These are phyloP conservation scores for Lithobates pipiens DNA, from an alignment of 2,797 vertebrate species.

Conservation along the genomic window DNA sequence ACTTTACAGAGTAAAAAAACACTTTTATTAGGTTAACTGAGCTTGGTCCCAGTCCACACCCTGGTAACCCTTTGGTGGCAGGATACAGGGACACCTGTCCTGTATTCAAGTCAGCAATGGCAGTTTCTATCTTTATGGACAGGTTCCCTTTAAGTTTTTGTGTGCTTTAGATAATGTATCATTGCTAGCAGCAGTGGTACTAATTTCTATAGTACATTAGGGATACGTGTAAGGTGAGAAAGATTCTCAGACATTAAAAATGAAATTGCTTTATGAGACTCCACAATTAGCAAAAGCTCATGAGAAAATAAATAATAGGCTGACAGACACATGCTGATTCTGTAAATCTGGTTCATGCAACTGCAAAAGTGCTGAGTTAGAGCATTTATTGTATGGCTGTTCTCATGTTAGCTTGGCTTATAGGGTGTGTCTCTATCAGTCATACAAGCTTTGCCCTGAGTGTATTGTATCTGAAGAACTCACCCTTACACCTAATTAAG, in stretches of 20 bases:
- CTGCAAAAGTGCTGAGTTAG: constrained; percentile 50
- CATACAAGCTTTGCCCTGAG: constrained; percentile 47
- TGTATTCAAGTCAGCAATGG: too few relatives aligned
- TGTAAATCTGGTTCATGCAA: constrained; percentile 32
- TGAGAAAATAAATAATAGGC: constrained; percentile 32
- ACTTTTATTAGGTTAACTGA: too few relatives aligned
- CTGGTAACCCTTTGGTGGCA: too few relatives aligned
- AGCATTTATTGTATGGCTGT: constrained; percentile 52
- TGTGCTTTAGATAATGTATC: too few relatives aligned
- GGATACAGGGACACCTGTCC: too few relatives aligned
- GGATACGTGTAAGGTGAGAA: background rate
- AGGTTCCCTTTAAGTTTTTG: too few relatives aligned
- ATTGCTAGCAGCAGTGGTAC: too few relatives aligned
- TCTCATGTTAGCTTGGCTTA: constrained; percentile 48
- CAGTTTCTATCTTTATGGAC: too few relatives aligned
- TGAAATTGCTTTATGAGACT: background rate
- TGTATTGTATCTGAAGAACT: constrained; percentile 21
- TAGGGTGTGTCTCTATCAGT: constrained; percentile 48
- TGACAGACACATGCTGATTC: constrained; percentile 33
- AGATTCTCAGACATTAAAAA: background rate
- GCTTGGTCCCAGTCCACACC: too few relatives aligned
- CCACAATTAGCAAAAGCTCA: constrained; percentile 4
- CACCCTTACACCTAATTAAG: constrained; percentile 19
- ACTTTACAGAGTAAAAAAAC: too few relatives aligned
- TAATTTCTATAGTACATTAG: background rate